Evolutionary conservation across 64 coral and sea anemone species (phyloP).

Genomic region (Porites lutea): DNA sequence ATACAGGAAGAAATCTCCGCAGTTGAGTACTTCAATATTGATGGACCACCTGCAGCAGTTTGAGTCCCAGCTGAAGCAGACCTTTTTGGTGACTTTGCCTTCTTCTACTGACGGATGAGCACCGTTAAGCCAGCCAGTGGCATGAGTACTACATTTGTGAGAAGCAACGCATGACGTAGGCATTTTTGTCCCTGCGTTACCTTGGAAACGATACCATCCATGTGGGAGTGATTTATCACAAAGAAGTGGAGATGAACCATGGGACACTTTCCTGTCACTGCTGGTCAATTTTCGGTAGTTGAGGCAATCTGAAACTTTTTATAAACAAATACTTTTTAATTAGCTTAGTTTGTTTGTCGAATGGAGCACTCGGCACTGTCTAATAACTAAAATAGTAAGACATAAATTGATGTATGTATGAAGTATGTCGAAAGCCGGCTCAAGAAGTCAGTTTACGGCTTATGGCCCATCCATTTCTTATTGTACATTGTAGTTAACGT

Average conservation of each 20-base stretch:
- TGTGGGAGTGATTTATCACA: background rate
- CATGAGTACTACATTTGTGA: background rate
- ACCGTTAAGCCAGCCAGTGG: background rate
- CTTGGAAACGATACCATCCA: background rate
- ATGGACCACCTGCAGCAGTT: slow-evolving; percentile 1
- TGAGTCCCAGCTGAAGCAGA: background rate
- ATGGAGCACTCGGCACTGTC: no score
- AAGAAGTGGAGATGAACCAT: background rate
- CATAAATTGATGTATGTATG: no score
- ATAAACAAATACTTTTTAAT: background rate
- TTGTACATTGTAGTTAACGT: no score
- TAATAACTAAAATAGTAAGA: no score
- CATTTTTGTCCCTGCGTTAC: background rate
- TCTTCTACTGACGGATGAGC: background rate
- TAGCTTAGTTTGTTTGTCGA: no score
- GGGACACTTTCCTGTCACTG: background rate
- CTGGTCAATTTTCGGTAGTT: background rate
- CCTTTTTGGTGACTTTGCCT: background rate
- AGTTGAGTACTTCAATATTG: background rate
- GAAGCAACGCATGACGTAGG: background rate
- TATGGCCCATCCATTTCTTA: no score
- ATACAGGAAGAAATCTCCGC: background rate
- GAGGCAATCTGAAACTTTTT: background rate
- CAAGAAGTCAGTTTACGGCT: no score
- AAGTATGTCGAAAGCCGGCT: no score